Percentiles rank a stretch among this genome's conserved stretches.
phyloP scores from a whole-genome alignment of 1,140 invertebrate genomes.

The Paraescarpia echinospica region DNA sequence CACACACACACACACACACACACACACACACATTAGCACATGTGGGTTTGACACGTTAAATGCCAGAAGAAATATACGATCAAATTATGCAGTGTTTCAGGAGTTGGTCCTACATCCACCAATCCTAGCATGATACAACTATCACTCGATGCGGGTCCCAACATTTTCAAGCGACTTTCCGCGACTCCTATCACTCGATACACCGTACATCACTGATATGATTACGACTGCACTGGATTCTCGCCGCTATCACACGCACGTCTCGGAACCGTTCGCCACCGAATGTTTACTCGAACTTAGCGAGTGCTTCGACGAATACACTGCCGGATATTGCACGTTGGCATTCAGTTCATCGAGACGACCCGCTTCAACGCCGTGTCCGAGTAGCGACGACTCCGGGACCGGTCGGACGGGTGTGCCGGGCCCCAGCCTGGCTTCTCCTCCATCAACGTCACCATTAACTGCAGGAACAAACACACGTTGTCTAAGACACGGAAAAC shows the following conservation, averaged over 20 bases:
- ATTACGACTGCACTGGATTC: background rate
- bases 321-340: background rate
- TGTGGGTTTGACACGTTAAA: background rate
- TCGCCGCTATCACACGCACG: background rate
- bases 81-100: background rate
- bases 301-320: background rate
- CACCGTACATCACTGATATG: background rate
- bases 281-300: background rate
- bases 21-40: no score
- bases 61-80: background rate
- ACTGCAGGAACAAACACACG: background rate
- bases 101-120: background rate
- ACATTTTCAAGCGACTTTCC: background rate
- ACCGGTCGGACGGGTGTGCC: background rate
- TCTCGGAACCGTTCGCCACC: background rate
- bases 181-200: background rate
- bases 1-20: no score
- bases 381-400: background rate
- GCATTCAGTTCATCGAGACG: background rate
- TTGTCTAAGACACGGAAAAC: background rate
- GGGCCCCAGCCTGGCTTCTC: background rate
- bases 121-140: background rate
- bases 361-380: background rate
- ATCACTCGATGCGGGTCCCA: background rate
- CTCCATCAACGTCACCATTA: constrained; percentile 6